Conservation (phyloP, 2,888 invertebrate genomes). For the Brassicogethes aeneus region DNA sequence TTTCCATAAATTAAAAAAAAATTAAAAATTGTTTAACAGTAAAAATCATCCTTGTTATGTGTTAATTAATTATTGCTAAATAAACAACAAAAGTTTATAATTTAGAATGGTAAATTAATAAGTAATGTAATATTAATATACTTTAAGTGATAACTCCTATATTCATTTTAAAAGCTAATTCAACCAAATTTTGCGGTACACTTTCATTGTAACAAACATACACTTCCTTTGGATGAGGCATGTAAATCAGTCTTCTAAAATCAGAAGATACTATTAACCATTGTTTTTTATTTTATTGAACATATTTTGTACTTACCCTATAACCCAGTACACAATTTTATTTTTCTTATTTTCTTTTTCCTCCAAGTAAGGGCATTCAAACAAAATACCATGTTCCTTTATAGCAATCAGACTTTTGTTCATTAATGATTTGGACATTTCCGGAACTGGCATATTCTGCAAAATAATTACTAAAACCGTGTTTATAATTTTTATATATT, state of each 20-base stretch:
- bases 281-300: conserved; percentile 1
- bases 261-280: conserved; percentile 5
- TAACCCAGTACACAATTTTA: conserved; percentile 66
- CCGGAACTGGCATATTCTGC: conserved; percentile 39
- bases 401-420: conserved; percentile 70
- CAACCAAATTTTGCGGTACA: conserved; percentile 79
- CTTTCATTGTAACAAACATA: conserved; percentile 83
- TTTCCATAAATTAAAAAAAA: too few species aligned
- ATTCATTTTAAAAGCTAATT: conserved; percentile 70
- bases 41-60: too few species aligned
- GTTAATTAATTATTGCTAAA: too few species aligned
- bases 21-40: too few species aligned
- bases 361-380: conserved; percentile 49
- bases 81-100: too few species aligned
- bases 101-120: too few species aligned
- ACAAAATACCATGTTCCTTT: conserved; percentile 76
- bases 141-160: conserved; percentile 7
- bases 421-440: conserved; percentile 43
- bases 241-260: conserved; percentile 56
- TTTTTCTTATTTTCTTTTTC: conserved; percentile 36
- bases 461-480: conserved; percentile 22
- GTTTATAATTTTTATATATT: neutral
- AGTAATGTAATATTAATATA: too few species aligned
- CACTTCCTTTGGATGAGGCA: conserved; percentile 68
- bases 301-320: conserved; percentile 51